phyloP scores from a whole-genome alignment of 2,888 invertebrate species.

The Meloe dianella region DNA sequence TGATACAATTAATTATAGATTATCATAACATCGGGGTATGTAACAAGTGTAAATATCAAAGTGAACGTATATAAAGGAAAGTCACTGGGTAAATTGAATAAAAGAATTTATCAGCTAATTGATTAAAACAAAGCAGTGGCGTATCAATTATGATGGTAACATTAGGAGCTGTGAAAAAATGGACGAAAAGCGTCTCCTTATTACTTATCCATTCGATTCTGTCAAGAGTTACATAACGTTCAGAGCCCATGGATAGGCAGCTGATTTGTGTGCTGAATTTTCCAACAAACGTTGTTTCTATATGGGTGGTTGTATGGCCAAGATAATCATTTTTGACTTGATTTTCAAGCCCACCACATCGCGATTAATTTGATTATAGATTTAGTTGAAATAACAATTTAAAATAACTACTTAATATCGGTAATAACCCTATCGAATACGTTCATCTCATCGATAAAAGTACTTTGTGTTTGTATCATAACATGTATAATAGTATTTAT shows the following conservation, averaged over 20 bases:
- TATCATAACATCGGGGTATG: not conserved
- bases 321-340: too few species aligned
- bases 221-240: too few species aligned
- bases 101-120: too few species aligned
- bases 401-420: not conserved
- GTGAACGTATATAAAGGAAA: not conserved
- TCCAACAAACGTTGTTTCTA: too few species aligned
- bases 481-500: not conserved
- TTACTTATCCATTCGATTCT: too few species aligned
- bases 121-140: too few species aligned
- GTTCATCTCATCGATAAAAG: not conserved
- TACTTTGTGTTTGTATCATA: not conserved
- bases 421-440: slow-evolving; percentile 1
- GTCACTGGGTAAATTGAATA: not conserved
- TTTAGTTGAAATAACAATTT: not conserved
- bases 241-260: too few species aligned
- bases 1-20: slow-evolving; percentile 8
- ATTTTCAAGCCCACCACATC: not conserved
- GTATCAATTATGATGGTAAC: too few species aligned
- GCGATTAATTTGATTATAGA: slow-evolving; percentile 1
- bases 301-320: too few species aligned
- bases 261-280: too few species aligned
- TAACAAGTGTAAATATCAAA: not conserved
- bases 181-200: too few species aligned
- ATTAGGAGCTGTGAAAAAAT: too few species aligned